Conservation (phyloP, 2,797 vertebrate genomes). For the Geotrypetes seraphini region DNA sequence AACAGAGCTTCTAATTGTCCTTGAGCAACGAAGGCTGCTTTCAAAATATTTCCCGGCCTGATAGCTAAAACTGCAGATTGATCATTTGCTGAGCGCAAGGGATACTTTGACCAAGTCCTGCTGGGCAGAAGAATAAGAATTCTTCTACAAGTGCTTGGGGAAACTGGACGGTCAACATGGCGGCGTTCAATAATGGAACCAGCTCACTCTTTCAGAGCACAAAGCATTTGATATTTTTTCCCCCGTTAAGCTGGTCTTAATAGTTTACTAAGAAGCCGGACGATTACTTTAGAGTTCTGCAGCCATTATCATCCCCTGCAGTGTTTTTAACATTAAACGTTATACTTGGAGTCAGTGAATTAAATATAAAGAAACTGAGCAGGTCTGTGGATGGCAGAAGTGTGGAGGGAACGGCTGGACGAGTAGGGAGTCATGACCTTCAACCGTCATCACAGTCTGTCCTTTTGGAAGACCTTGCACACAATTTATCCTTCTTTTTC, state of each 20-base stretch:
- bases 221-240: neutral
- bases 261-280: neutral
- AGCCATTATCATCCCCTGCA: too few species aligned
- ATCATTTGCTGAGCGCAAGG: conserved; percentile 11
- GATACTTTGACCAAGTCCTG: conserved; percentile 1
- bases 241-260: neutral
- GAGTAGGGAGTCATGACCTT: too few species aligned
- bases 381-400: too few species aligned
- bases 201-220: neutral
- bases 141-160: rapidly evolving
- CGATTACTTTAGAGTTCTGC: too few species aligned
- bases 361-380: too few species aligned
- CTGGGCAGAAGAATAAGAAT: conserved; percentile 7
- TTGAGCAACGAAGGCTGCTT: neutral
- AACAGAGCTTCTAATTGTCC: conserved; percentile 4
- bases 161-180: too few species aligned
- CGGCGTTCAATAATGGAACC: rapidly evolving
- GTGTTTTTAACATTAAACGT: too few species aligned
- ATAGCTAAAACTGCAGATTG: conserved; percentile 15
- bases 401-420: too few species aligned
- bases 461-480: too few species aligned
- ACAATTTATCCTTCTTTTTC: too few species aligned
- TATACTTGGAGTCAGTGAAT: too few species aligned
- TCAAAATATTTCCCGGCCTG: conserved; percentile 7
- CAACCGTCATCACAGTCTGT: too few species aligned